Evolutionary conservation across 2,888 invertebrate species (phyloP), one percentile per base, ranked within the genome.

Genomic region (Leptogaster cylindrica): DNA sequence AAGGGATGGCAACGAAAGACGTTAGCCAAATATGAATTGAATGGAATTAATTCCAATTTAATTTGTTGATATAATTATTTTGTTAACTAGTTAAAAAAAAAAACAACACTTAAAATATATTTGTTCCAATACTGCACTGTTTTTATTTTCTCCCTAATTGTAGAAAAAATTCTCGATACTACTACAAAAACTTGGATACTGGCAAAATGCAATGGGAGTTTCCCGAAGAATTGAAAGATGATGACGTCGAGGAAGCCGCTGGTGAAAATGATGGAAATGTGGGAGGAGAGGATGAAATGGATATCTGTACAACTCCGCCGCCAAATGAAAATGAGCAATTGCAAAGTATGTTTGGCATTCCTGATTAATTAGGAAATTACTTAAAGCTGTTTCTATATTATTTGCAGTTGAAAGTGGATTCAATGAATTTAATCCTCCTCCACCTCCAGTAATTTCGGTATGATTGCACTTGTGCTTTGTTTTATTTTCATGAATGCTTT

Each of bases 81-180:
- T 25, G 36, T 39, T 51, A 16, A 39, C 25, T n/a, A 51, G 63
- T 14, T 46, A 27, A 50, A 28, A 52, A 44, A 33, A 20, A 51
- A 68, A 61, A 50, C 14, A 50, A 28, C 51, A 65, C 18, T 46
- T 33, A 14, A 46, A 36, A 27, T 31, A 48, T 48, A 48, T 16
- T 20, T 33, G 67, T 23, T 51, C 63, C 51, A 46, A 64, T 58
- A 64, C 69, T 70, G 70, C 65, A 70, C 68, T 69, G 41, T 52
- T 46, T 58, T 66, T 64, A 23, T 41, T 61, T 61, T 39, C 44
- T 61, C 61, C 74, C 75, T 73, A 78, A 77, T 82, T 82, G 79
- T 85, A 88, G 88, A 81, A 81, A 83, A 74, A 85, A 85, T 83
- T 87, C 87, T 80, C 84, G 87, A 73, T 89, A 89, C 82, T 88